phyloP scores from a whole-genome alignment of 2,888 invertebrate genomes.

The Drosophila prolongata region DNA sequence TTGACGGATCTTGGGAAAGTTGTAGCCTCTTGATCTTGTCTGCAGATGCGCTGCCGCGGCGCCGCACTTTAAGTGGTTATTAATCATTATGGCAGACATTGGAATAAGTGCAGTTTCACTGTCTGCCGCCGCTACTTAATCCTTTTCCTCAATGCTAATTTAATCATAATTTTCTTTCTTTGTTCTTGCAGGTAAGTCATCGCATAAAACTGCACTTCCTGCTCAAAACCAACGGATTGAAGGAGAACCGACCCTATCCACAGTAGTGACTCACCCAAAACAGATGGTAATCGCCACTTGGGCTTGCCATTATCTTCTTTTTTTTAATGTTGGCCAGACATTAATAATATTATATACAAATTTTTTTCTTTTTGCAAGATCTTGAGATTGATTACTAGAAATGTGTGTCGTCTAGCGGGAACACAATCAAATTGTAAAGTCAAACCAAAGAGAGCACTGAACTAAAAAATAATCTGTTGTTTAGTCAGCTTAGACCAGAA shows the following conservation, averaged over 20 bases:
- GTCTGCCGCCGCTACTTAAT: constrained; percentile 20
- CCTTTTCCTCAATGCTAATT: constrained; percentile 41
- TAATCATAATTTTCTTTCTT: constrained; percentile 34
- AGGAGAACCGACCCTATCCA: constrained; percentile 1
- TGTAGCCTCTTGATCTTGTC: constrained; percentile 34
- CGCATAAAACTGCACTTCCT: constrained; percentile 23
- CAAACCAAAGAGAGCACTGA: constrained; percentile 37
- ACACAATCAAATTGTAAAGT: constrained; percentile 20
- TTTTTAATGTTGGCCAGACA: constrained; percentile 19
- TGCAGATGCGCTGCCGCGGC: constrained; percentile 46
- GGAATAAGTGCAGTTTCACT: background rate
- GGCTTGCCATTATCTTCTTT: too few species aligned
- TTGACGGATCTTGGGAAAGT: constrained; percentile 59
- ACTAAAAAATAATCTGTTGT: constrained; percentile 53
- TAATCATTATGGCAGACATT: constrained; percentile 45
- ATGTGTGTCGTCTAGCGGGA: constrained; percentile 41
- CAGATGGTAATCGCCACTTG: constrained; percentile 39
- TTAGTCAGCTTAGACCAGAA: constrained; percentile 17
- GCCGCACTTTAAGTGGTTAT: constrained; percentile 53
- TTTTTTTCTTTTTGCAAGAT: constrained; percentile 3
- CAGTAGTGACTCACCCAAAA: constrained; percentile 12
- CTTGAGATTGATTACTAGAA: background rate
- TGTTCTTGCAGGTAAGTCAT: constrained; percentile 63
- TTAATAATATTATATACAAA: constrained; percentile 1
- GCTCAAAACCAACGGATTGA: constrained; percentile 3